Base-by-base conservation (phyloP, 2,888 invertebrate species). In the Eupeodes latifasciatus region DNA sequence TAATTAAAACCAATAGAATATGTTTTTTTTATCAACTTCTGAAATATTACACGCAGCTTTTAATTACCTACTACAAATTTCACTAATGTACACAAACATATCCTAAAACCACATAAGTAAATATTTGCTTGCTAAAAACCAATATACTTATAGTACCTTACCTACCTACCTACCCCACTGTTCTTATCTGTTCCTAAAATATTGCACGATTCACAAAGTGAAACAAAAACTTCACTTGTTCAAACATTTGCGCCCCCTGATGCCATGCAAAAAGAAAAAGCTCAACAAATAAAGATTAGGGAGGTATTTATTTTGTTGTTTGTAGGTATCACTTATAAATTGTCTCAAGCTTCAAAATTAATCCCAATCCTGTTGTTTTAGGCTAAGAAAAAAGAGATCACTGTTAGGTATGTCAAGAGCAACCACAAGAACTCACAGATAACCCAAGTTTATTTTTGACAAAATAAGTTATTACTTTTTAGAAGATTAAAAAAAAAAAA, bases 371-470 rank as follows among this genome's bases (percentile, higher is more conserved):
- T 34, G 34, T 34, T 36, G 61, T 0, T n/a, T 36, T 36, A n/a
- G 10, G 11, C 10, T 40, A 16, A 62, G 14, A 27, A 27, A 27
- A 27, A 27, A 27, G 27, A 27, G 27, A 16, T 16, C 5, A 10
- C n/a, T 2, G 16, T 19, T 5, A 62, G 11, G 10, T 40, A 11
- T 61, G 61, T 40, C 36, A 61, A 34, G 14, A 5, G 1, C 27
- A 27, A 59, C 59, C 5, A 51, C 14, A 51, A 61, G 34, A 61
- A 61, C 61, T n/a, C 27, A 7, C 9, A 61, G 16, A 61, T 62
- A 62, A 62, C 62, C 40, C 16, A 62, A 6, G 62, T 62, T 19
- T 19, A 44, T 9, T 67, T 67, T 67, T 67, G 51, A 36, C 11
- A 67, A 9, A 14, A 34, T 12, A 16, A 40, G 14, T 49, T 14